A percentile compares a stretch with the other conserved stretches of the same genome.
Conservation (phyloP, 1,140 invertebrate genomes). For the Drepana arcuata region DNA sequence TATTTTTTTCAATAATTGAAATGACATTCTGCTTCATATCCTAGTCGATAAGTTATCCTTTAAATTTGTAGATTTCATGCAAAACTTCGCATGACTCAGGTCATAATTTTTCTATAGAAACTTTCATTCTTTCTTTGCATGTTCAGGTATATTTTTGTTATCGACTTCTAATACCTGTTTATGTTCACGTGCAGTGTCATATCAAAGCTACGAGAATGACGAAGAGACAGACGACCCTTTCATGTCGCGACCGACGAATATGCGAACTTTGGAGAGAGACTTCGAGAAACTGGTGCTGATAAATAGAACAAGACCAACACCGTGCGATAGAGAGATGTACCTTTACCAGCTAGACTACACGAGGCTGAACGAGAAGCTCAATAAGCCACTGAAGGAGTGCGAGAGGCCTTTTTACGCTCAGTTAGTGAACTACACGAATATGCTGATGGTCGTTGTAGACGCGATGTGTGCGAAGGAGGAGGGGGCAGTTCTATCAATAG, state of each 20-base stretch:
- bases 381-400: constrained; percentile 47
- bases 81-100: too few species aligned
- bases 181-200: constrained; percentile 37
- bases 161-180: too few species aligned
- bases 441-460: constrained; percentile 87
- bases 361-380: constrained; percentile 51
- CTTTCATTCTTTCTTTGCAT: too few species aligned
- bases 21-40: too few species aligned
- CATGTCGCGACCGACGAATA: constrained; percentile 49
- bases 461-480: constrained; percentile 73
- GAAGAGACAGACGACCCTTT: constrained; percentile 53
- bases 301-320: constrained; percentile 82
- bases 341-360: constrained; percentile 54
- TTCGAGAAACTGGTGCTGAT: constrained; percentile 77
- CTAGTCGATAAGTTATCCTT: too few species aligned
- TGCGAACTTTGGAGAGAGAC: constrained; percentile 68
- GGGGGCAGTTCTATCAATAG: constrained; percentile 67
- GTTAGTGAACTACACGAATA: constrained; percentile 85
- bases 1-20: too few species aligned
- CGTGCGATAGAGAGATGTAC: constrained; percentile 82
- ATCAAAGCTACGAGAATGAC: constrained; percentile 65
- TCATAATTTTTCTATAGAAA: too few species aligned
- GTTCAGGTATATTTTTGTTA: too few species aligned
- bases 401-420: constrained; percentile 85
- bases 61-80: too few species aligned